Percentiles rank a stretch among this genome's conserved stretches.
These are phyloP conservation scores for Puffinus mauretanicus DNA, from an alignment of 2,113 vertebrate genomes.

Conservation along the genomic window DNA sequence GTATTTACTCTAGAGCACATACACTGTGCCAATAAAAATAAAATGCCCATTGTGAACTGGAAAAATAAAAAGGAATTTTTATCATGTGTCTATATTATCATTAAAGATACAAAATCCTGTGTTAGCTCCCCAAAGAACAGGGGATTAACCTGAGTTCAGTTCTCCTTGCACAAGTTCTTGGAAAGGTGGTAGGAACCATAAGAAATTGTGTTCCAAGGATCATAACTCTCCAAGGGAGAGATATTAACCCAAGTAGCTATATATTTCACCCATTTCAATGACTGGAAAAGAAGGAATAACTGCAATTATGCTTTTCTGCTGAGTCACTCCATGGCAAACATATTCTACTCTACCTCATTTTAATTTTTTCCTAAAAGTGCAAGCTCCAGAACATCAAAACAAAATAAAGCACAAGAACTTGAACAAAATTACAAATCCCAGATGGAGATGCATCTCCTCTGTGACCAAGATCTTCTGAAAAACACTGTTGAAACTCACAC, in stretches of 20 bases:
- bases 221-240: not conserved
- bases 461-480: not conserved
- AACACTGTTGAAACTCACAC: not conserved
- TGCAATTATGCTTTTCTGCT: not conserved
- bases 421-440: not conserved
- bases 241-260: not conserved
- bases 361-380: not conserved
- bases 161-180: not conserved
- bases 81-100: not conserved
- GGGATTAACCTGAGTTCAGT: not conserved
- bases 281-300: not conserved
- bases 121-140: not conserved
- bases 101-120: not conserved
- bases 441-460: not conserved
- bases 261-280: not conserved
- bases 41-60: not conserved
- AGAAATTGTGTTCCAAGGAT: not conserved
- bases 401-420: not conserved
- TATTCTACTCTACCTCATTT: not conserved
- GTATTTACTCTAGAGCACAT: not conserved
- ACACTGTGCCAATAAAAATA: not conserved
- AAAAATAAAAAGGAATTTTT: not conserved
- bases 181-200: not conserved
- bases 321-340: not conserved
- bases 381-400: not conserved